Conservation (phyloP, 2,888 invertebrate genomes). For the Tortricodes alternella region DNA sequence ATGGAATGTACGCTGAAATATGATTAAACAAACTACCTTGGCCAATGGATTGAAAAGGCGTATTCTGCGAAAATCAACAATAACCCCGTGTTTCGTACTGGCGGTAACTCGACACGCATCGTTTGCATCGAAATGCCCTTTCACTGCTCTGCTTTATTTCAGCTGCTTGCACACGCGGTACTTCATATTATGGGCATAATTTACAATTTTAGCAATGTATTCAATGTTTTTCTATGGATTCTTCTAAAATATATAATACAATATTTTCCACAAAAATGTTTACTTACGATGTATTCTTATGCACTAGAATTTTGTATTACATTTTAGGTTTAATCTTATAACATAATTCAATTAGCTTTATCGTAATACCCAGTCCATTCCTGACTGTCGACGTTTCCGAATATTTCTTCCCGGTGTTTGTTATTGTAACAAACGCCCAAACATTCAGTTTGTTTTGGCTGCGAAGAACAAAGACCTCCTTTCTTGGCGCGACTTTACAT, state of each 20-base stretch:
- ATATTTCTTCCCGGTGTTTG: constrained; percentile 64
- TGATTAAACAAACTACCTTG: constrained; percentile 1
- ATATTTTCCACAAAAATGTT: no score
- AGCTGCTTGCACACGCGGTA: constrained; percentile 61
- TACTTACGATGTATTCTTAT: no score
- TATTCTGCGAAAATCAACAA: constrained; percentile 63
- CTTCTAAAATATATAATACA: no score
- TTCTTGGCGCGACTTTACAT: constrained; percentile 56
- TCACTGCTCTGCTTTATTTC: constrained; percentile 59
- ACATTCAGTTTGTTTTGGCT: constrained; percentile 77
- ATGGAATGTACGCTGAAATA: neutral
- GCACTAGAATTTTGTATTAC: no score
- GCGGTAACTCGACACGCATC: constrained; percentile 61
- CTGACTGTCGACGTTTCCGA: no score
- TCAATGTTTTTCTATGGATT: neutral
- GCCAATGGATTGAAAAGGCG: neutral
- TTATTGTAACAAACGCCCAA: constrained; percentile 74
- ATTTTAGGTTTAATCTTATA: no score
- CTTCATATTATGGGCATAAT: constrained; percentile 31
- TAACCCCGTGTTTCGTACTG: constrained; percentile 66
- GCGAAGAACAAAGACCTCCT: constrained; percentile 72
- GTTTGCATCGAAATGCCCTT: constrained; percentile 56
- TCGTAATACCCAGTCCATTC: no score
- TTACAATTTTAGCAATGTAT: constrained; percentile 1
- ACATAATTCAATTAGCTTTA: no score